Base-by-base conservation (phyloP, 2,888 invertebrate genomes). In the Pseudoips prasinana region DNA sequence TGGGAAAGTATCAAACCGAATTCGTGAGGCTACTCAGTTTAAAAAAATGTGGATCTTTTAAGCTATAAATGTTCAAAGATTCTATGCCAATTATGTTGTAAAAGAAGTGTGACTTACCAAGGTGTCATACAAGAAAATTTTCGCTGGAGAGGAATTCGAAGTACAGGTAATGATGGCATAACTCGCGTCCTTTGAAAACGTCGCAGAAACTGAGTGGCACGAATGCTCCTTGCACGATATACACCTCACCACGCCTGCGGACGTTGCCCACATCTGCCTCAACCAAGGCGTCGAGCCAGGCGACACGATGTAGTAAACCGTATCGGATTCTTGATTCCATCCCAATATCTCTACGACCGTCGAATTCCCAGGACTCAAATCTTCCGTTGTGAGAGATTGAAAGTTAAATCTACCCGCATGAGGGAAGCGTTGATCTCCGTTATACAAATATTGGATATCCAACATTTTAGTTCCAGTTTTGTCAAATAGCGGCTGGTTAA, bases 281-380 rank as follows among this genome's bases (percentile, higher is more conserved):
- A 93, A 90, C 51, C 93, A 91, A 0, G 96, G 94, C 39, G 91
- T 80, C 3, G 84, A 87, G 1, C 87, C 86, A 1, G 92, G 90
- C 0, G 94, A 92, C 0, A 92, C 92, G 36, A 91, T 84, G 66
- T 93, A 97, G 73, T 94, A 94, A 82, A 93, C 80, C 10, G 90
- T 84, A 42, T 91, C 82, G 0, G 79, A 85, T 0, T 58, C 68
- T 50, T 91, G 82, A 53, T 93, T 91, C 89, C 93, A 94, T 1
- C 92, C 92, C 22, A 91, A 78, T 39, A 94, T 85, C 8, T 76
- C 73, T 0, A 84, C 84, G 0, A 93, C 92, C 0, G 92, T 91
- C 26, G 90, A 90, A 46, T 90, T 89, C 1, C 93, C 91, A 19
- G 81, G 75, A 38, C 91, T 91, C 20, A 92, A 64, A 39, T 91